A percentile compares a stretch with the other conserved stretches of the same genome.
Evolutionary conservation across 2,888 invertebrate species (phyloP).

Genomic region (Hoplodrina blanda): DNA sequence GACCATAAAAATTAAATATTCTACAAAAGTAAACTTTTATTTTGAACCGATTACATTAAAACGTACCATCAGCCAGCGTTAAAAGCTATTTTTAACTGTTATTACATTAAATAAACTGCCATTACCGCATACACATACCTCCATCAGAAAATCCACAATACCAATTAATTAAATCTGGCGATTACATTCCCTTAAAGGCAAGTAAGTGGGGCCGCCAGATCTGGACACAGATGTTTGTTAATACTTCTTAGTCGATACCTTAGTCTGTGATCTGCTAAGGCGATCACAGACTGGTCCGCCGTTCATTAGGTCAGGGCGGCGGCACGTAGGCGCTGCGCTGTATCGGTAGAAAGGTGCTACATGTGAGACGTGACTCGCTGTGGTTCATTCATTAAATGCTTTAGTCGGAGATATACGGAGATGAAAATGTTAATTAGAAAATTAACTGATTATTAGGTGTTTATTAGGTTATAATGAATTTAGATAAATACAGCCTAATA

Average conservation of each 20-base stretch:
- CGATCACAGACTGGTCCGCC: neutral
- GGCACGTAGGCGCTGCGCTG: neutral
- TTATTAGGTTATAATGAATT: neutral
- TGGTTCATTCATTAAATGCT: neutral
- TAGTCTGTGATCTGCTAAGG: no score
- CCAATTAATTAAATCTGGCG: no score
- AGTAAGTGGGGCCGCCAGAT: no score
- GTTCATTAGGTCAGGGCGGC: neutral
- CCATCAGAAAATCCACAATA: no score
- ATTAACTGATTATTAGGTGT: neutral
- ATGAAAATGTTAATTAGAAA: neutral
- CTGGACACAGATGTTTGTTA: neutral
- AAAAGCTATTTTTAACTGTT: no score
- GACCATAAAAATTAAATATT: no score
- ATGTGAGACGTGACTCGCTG: constrained; percentile 2
- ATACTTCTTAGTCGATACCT: neutral
- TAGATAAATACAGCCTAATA: neutral
- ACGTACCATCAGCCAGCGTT: no score
- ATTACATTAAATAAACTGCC: no score
- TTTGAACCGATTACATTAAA: no score
- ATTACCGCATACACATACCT: no score
- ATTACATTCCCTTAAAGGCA: no score
- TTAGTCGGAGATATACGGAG: neutral
- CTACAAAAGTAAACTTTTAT: no score
- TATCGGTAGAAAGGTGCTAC: neutral